Evolutionary conservation across 2,888 invertebrate genomes (phyloP), one percentile per base, ranked within the genome.

Genomic region (Penaeus monodon): DNA sequence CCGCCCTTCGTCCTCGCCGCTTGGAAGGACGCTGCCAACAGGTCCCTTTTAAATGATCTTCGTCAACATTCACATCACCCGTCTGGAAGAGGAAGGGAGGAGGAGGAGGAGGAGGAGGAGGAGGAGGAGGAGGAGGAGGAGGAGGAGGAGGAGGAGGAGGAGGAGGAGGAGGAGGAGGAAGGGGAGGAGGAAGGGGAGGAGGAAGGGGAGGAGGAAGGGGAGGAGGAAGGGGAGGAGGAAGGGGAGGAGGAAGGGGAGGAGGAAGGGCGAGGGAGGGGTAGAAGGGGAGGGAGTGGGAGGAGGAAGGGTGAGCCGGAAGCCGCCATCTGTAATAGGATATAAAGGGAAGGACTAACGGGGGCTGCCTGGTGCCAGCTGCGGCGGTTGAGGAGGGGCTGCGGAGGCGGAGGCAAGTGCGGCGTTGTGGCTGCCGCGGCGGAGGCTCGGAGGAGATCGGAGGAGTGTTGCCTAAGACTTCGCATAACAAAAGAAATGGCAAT

Each of bases 41-140:
- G 57, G 57, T 57, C 57, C 57, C 17, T 57, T 57, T 12, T 57
- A 57, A 57, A 57, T 20, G 57, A 57, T 66, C 38, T 63, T 81
- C 81, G 68, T 81, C 68, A 81, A 65, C 68, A 38, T 66, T 81
- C 66, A 66, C 63, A 65, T 66, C 81, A 81, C 81, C 81, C 68
- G 66, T 20, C 38, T 24, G n/a, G 29, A n/a, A 57, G 77, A 57
- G 49, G 77, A 27, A 27, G 27, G 77, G 77, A 57, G 49, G 49
- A 49, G 38, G 44, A 44, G 12, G 7, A 29, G 24, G 73, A 4
- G 2, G 3, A 7, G 22, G 12, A 22, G 38, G 12, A 8, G 27
- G 38, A 24, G 44, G 22, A n/a, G 78, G 74, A 38, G 82, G 27
- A 63, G 27, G 33, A 38, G 49, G 68, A 29, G 44, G 38, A 38